Evolutionary conservation across 2,888 invertebrate genomes (phyloP), one percentile per base, ranked within the genome.

Genomic region (Seira sanloemensis): DNA sequence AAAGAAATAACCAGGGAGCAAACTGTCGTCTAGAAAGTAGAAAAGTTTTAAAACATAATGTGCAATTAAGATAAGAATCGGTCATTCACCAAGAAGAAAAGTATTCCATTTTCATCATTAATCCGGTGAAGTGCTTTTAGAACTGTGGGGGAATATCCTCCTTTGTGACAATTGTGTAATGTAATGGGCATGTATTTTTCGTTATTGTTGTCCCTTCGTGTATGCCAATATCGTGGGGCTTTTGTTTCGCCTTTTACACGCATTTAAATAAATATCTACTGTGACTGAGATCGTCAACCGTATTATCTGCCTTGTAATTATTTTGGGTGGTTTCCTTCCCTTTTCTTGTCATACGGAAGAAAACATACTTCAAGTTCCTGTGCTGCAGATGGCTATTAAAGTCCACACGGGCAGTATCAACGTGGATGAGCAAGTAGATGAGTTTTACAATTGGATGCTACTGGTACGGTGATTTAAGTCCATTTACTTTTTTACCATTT

Each of bases 51-150:
- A 68, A 26, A 74, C 54, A 75, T 82, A 83, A 77, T 83, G 26
- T 18, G 82, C 77, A 83, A 77, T 83, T 83, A 83, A 83, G 82
- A 83, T 83, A 77, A 77, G 82, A 46, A 83, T 83, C 82, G 82
- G 82, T 72, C 82, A 76, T 82, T 81, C 81, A 65, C 81, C 74
- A 81, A n/a, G 68, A 68, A 68, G 25, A 58, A 58, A 2, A 26
- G 68, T 68, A 21, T 26, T n/a, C 23, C 24, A 24, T 66, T 66
- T 66, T 66, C 66, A 23, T 19, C 23, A 66, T 58, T 58, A 27
- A 7, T 69, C 78, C 19, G 23, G 67, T 76, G 76, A 18, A 68
- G 26, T 78, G 58, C 23, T 68, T 68, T 68, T 68, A 26, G 4
- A 27, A 1, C n/a, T 68, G 27, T 68, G 25, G n/a, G 24, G 21